These are phyloP conservation scores for Agrotis clavis DNA, from an alignment of 2,888 invertebrate genomes.

Conservation along the genomic window DNA sequence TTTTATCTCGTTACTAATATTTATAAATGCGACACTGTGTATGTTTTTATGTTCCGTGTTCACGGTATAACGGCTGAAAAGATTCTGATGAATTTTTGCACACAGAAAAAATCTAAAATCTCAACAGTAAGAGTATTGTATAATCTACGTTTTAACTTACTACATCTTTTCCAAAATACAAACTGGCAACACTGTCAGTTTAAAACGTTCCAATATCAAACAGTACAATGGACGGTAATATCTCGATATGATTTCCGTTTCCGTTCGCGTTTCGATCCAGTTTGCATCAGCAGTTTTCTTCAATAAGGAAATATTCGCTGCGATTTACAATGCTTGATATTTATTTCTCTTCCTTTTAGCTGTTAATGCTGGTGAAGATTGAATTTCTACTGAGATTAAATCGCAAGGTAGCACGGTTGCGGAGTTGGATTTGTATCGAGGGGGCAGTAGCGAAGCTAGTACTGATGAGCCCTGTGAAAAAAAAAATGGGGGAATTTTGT, in stretches of 20 bases:
- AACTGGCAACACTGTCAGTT: slow-evolving; percentile 7
- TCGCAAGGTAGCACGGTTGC: slow-evolving; percentile 17
- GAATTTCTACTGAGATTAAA: slow-evolving; percentile 40
- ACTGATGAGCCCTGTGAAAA: too few relatives aligned
- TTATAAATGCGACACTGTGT: too few relatives aligned
- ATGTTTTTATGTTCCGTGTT: too few relatives aligned
- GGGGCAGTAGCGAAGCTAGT: too few relatives aligned
- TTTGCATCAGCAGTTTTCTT: slow-evolving; percentile 63
- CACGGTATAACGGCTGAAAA: too few relatives aligned
- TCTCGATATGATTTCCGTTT: slow-evolving; percentile 48
- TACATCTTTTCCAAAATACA: background rate
- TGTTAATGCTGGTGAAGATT: slow-evolving; percentile 24
- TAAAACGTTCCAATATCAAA: slow-evolving; percentile 42
- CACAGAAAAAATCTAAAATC: background rate
- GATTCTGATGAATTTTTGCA: too few relatives aligned
- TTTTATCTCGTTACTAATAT: background rate
- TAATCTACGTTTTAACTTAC: background rate
- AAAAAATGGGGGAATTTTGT: too few relatives aligned
- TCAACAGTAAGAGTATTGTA: background rate
- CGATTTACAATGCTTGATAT: slow-evolving; percentile 52
- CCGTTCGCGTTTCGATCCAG: slow-evolving; percentile 55
- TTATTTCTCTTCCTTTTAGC: slow-evolving; percentile 53
- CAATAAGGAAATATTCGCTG: slow-evolving; percentile 59
- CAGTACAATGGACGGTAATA: slow-evolving; percentile 41
- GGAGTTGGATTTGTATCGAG: slow-evolving; percentile 7